These are phyloP conservation scores for Acanthiza pusilla DNA, from an alignment of 2,797 vertebrate species.

Conservation along the genomic window DNA sequence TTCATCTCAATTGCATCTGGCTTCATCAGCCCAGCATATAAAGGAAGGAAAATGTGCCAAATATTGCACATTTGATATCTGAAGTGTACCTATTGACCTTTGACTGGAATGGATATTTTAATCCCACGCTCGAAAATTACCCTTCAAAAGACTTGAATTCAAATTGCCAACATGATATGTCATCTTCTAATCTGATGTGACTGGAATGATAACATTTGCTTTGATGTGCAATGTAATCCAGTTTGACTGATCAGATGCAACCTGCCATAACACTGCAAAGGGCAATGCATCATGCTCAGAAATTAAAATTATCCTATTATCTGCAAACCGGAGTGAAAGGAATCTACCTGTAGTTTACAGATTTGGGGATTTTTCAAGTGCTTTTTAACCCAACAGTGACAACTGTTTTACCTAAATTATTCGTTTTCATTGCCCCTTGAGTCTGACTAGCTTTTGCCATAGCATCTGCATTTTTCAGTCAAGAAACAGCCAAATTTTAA, in stretches of 20 bases:
- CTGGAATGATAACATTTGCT: constrained; percentile 58
- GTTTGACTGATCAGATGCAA: constrained; percentile 55
- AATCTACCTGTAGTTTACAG: not conserved
- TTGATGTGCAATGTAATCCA: constrained; percentile 44
- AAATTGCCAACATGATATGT: constrained; percentile 59
- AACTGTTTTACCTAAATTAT: not conserved
- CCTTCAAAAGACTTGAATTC: constrained; percentile 57
- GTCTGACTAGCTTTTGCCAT: not conserved
- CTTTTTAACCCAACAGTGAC: not conserved
- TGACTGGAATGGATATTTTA: constrained; percentile 60
- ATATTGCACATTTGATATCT: constrained; percentile 2
- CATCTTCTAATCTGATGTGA: constrained; percentile 61
- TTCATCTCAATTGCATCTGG: not conserved
- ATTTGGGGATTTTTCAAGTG: not conserved
- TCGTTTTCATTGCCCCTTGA: not conserved
- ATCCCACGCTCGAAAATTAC: constrained; percentile 57
- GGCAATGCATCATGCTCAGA: not conserved
- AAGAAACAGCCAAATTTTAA: not conserved
- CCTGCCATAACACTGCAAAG: constrained; percentile 22
- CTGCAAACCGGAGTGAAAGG: not conserved
- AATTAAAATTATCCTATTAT: constrained; percentile 30
- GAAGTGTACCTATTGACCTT: constrained; percentile 52
- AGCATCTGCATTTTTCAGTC: not conserved
- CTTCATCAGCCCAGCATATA: not conserved
- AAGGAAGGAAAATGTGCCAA: constrained; percentile 14